Evolutionary conservation across 2,113 vertebrate species (phyloP), one percentile per base, ranked within the genome.

Genomic region (Pygoscelis adeliae): DNA sequence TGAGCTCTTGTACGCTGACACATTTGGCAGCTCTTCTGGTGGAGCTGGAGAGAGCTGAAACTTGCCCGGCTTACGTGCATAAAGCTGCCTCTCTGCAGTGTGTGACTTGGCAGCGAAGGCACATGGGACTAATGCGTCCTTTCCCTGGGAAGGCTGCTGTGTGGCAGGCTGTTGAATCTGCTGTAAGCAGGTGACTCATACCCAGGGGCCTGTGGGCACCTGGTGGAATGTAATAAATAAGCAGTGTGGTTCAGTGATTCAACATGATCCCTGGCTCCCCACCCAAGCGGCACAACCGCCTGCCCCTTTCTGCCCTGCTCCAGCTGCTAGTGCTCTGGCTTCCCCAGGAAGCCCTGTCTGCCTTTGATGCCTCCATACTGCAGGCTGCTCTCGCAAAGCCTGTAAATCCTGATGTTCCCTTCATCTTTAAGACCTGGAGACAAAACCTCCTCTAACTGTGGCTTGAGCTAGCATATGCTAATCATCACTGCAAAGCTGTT

Each of bases 101-200:
- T 95, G 94, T 80, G 94, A 95, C 96, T 97, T 96, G 93, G 95
- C 94, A 89, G 55, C 7, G 2, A 11, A 40, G 87, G 90, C 78
- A 36, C 91, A 20, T 53, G 83, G 94, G 63, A 17, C 85, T 25
- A 23, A 16, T 1, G 23, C 27, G n/a, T 79, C 89, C 94, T 38
- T 71, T 91, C 66, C 82, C 93, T 86, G 85, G 93, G 93, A 81
- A 82, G 80, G 86, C 87, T 96, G 79, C 59, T 82, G 52, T 13
- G 26, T 72, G 83, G 92, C 71, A 42, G 93, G 84, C 91, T 91
- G 69, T 32, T 40, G 70, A 52, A 82, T 82, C 83, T 96, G 87
- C 94, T 93, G n/a, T 27, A 46, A 80, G 87, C 87, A 90, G 93
- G 94, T 97, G 97, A 97, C 91, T 94, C 96, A 88, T 27, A 38